These are phyloP conservation scores for Podocnemis expansa DNA, from an alignment of 2,113 vertebrate species.

Conservation along the genomic window DNA sequence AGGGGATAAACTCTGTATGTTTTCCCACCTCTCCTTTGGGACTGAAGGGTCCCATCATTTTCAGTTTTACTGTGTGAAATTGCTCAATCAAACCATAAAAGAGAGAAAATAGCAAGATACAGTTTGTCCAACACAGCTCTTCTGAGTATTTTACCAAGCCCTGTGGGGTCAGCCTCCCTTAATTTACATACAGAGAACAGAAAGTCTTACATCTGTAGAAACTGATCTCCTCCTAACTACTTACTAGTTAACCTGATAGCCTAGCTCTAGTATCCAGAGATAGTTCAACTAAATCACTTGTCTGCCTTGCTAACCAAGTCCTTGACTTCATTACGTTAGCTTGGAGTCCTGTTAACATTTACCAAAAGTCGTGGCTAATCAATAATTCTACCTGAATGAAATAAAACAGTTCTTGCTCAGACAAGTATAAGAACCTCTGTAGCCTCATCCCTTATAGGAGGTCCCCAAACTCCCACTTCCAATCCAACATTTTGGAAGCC, in stretches of 20 bases:
- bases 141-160: background rate
- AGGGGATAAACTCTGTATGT: too few species aligned
- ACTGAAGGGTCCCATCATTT: background rate
- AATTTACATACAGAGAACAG: background rate
- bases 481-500: background rate
- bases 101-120: background rate
- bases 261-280: fast-evolving
- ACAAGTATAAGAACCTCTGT: background rate
- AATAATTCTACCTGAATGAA: background rate
- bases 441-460: background rate
- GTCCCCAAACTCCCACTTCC: background rate
- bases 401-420: background rate
- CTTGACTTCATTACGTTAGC: background rate
- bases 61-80: background rate
- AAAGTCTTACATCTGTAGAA: background rate
- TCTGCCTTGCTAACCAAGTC: background rate
- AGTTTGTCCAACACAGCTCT: background rate
- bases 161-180: background rate
- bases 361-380: background rate
- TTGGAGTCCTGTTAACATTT: background rate
- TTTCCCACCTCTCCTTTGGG: background rate
- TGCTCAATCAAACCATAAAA: background rate
- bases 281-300: background rate
- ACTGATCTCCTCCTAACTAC: background rate
- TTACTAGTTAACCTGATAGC: background rate